phyloP scores from a whole-genome alignment of 1,140 invertebrate species.

The Apis florea region DNA sequence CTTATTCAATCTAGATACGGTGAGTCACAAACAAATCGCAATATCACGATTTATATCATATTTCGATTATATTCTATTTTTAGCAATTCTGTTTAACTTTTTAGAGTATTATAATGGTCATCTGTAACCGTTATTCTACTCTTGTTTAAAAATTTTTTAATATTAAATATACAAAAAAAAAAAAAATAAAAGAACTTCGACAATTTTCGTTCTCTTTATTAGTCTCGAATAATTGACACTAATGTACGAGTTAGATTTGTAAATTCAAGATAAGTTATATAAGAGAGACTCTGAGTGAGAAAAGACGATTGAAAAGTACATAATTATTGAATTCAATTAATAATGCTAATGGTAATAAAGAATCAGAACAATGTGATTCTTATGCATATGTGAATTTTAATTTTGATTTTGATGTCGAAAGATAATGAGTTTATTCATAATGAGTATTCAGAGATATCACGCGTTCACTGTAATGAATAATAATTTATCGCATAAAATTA shows the following conservation, averaged over 20 bases:
- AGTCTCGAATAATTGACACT: neutral
- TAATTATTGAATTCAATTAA: neutral
- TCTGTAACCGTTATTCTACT: neutral
- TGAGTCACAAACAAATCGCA: conserved; percentile 78
- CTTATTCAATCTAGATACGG: conserved; percentile 91
- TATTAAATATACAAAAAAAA: neutral
- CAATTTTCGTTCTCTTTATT: neutral
- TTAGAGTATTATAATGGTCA: neutral
- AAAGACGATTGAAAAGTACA: no score
- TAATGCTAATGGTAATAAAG: neutral
- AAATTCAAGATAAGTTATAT: neutral
- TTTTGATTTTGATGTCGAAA: neutral
- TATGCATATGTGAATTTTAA: neutral
- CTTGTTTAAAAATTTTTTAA: neutral
- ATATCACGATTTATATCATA: conserved; percentile 15
- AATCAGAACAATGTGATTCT: neutral
- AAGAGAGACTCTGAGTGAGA: neutral
- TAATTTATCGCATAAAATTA: conserved; percentile 22
- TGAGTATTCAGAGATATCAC: conserved; percentile 14
- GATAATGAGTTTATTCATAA: conserved; percentile 1
- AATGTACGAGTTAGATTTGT: neutral
- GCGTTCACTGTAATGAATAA: conserved; percentile 12
- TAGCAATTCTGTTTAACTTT: neutral
- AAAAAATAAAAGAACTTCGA: neutral
- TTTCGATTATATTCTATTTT: conserved; percentile 3